Percentiles rank a stretch among this genome's conserved stretches.
Conservation (phyloP, 2,888 invertebrate genomes). For the Odontocerum albicorne region DNA sequence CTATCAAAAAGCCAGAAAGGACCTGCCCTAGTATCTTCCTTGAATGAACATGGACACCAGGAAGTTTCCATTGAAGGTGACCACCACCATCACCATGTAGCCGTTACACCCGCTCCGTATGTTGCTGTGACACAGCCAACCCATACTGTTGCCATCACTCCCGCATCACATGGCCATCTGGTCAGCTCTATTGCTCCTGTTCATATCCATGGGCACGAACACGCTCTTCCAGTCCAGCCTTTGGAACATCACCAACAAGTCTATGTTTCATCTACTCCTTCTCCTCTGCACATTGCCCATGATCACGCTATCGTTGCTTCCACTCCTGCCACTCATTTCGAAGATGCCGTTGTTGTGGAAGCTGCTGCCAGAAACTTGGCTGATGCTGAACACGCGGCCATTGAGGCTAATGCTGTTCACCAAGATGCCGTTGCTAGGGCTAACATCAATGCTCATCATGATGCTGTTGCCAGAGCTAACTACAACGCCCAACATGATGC, state of each 20-base stretch:
- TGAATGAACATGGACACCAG: conserved; percentile 30
- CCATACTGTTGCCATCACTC: conserved; percentile 33
- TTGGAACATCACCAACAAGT: conserved; percentile 19
- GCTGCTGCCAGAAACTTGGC: conserved; percentile 39
- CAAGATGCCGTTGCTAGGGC: conserved; percentile 29
- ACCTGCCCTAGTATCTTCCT: conserved; percentile 46
- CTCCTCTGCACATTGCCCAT: conserved; percentile 32
- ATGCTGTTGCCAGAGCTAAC: conserved; percentile 25
- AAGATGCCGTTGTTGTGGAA: conserved; percentile 44
- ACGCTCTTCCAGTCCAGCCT: neutral
- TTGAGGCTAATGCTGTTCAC: conserved; percentile 28
- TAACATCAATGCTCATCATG: conserved; percentile 25
- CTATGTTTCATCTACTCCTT: conserved; percentile 32
- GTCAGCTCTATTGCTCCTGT: conserved; percentile 43
- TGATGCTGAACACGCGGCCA: conserved; percentile 27
- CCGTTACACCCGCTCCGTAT: conserved; percentile 24
- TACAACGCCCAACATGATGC: conserved; percentile 2
- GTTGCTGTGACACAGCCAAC: conserved; percentile 34
- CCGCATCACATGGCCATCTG: conserved; percentile 37
- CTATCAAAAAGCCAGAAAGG: conserved; percentile 57
- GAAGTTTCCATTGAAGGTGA: conserved; percentile 28
- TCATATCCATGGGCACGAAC: conserved; percentile 6
- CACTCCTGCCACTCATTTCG: conserved; percentile 37
- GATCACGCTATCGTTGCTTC: conserved; percentile 35
- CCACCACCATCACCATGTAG: conserved; percentile 22